These are phyloP conservation scores for Prionace glauca DNA, from an alignment of 2,797 vertebrate species.

Conservation along the genomic window DNA sequence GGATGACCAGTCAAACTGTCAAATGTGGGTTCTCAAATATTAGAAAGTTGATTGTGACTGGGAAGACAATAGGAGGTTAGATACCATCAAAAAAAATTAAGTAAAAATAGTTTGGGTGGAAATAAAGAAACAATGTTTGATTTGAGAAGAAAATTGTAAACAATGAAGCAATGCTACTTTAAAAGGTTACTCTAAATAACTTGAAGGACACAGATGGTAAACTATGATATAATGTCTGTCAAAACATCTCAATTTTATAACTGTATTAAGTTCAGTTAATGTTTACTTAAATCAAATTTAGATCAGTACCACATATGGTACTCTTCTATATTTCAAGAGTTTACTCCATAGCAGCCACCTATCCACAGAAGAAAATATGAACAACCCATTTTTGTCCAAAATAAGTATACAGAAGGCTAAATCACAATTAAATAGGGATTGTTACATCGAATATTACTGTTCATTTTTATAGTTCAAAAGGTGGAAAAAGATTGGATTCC, in stretches of 20 bases:
- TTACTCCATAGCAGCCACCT: neutral
- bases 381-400: neutral
- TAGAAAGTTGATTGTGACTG: neutral
- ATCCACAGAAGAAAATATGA: neutral
- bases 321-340: neutral
- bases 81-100: neutral
- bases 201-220: neutral
- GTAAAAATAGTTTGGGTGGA: neutral
- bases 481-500: neutral
- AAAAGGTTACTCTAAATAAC: neutral
- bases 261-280: neutral
- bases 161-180: neutral
- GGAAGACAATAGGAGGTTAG: neutral
- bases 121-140: neutral
- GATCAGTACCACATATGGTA: neutral
- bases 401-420: neutral
- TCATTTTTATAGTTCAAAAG: neutral
- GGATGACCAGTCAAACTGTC: neutral
- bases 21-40: neutral
- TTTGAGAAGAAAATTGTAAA: neutral
- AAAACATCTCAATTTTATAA: conserved; percentile 18
- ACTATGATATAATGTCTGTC: neutral
- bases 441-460: neutral
- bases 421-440: neutral
- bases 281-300: conserved; percentile 22